Conservation (phyloP, 2,888 invertebrate species). For the Meta bourneti region DNA sequence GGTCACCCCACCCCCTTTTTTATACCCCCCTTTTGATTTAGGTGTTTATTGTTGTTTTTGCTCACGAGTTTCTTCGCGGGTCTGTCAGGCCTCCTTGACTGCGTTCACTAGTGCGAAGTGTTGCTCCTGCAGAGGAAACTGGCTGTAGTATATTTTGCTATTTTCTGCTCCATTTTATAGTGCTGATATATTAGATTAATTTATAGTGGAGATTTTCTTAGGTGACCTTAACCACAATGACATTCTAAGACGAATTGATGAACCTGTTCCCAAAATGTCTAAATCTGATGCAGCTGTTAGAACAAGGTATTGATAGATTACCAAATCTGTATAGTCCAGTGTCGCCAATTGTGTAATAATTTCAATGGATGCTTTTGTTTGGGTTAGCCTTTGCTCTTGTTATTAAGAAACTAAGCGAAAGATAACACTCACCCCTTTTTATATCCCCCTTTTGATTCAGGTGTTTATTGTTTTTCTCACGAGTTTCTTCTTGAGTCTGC, state of each 20-base stretch:
- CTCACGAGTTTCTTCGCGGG: not conserved
- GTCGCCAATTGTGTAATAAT: no score
- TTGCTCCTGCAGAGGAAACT: not conserved
- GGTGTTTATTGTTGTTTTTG: not conserved
- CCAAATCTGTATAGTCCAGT: no score
- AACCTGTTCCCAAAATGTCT: no score
- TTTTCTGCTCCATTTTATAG: not conserved
- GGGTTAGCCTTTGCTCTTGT: no score
- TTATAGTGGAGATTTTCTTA: not conserved
- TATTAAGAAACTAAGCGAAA: conserved; percentile 2
- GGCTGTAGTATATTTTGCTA: not conserved
- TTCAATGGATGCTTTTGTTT: no score
- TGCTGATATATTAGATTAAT: not conserved
- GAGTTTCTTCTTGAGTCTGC: not conserved
- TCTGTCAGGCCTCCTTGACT: not conserved
- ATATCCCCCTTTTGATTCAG: not conserved
- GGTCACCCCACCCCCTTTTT: conserved; percentile 19
- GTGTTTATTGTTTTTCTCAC: not conserved
- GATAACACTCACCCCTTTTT: conserved; percentile 5
- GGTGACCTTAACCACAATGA: no score
- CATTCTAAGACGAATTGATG: no score
- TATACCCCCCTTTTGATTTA: not conserved
- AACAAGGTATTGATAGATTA: no score
- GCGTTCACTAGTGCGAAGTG: not conserved
- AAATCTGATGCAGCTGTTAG: no score